A percentile compares a stretch with the other conserved stretches of the same genome.
phyloP scores from a whole-genome alignment of 2,888 invertebrate genomes.

The Dendrolimus pini region DNA sequence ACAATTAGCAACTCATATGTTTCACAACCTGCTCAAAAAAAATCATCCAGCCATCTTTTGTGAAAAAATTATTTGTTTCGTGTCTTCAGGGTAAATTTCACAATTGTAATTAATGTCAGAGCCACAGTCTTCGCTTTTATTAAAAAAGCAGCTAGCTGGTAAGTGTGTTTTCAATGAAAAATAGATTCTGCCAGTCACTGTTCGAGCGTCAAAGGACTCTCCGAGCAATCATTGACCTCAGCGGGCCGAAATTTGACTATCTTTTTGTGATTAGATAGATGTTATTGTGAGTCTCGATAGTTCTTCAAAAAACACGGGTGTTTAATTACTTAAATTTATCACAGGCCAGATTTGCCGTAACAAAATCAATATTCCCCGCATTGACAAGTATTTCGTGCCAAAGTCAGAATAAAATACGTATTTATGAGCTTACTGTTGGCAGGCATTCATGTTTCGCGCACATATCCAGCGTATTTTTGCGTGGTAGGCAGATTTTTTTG shows the following conservation, averaged over 20 bases:
- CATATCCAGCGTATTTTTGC: constrained; percentile 11
- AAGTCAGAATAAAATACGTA: constrained; percentile 38
- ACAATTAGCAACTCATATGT: constrained; percentile 71
- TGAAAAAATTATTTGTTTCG: constrained; percentile 83
- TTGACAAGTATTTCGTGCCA: constrained; percentile 55
- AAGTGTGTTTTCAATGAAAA: constrained; percentile 49
- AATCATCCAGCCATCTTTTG: constrained; percentile 84
- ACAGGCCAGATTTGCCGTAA: constrained; percentile 20
- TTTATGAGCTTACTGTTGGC: constrained; percentile 38
- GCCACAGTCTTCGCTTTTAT: constrained; percentile 95
- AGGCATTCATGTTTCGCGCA: constrained; percentile 32
- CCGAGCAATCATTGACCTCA: constrained; percentile 72
- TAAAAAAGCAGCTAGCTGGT: constrained; percentile 98
- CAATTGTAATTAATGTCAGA: constrained; percentile 95
- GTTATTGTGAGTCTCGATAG: constrained; percentile 4
- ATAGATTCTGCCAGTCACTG: constrained; percentile 36
- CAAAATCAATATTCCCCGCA: constrained; percentile 65
- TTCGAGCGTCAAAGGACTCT: constrained; percentile 52
- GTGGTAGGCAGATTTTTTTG: background rate
- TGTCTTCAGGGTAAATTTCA: constrained; percentile 84
- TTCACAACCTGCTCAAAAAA: constrained; percentile 71
- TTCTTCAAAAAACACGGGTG: background rate
- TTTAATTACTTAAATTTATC: constrained; percentile 16
- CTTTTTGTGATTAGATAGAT: constrained; percentile 28
- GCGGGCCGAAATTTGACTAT: constrained; percentile 63